Evolutionary conservation across 2,113 vertebrate species (phyloP), one percentile per base, ranked within the genome.

Genomic region (Triplophysa dalaica): DNA sequence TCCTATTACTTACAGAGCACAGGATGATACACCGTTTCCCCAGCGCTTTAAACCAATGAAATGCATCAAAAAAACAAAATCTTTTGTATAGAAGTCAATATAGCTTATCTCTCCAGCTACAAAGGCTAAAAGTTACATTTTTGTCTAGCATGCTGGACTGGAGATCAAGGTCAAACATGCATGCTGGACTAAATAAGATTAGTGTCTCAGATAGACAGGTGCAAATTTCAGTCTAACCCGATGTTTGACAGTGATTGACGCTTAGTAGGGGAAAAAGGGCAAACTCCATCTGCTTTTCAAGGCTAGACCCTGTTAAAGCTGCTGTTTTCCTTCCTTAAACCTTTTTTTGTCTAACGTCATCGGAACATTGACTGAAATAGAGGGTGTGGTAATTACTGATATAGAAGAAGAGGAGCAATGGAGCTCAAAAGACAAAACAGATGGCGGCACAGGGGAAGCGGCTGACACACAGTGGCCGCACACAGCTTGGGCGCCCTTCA

Each of bases 401-500:
- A 58, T 52, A 56, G 75, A 50, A 84, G 58, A 54, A 54, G 63
- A 11, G 79, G 43, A 61, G 76, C 48, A 81, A 87, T 89, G 79
- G 83, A 83, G 79, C 81, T 81, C 56, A 52, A 81, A 76, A 54
- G 73, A 73, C 79, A 77, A 72, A 24, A 83, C 84, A 88, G 84
- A 85, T 86, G 87, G 87, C 60, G 68, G 82, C 89, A 75, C 86
- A 86, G 82, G 86, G 87, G 87, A 86, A 85, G 88, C 85, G 80
- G 58, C 80, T 84, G 82, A 84, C 76, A 75, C 72, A 84, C 85
- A 84, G 82, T 63, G 50, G 81, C 85, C 79, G 26, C 81, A 75
- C 83, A 63, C 79, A 85, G 87, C 84, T 85, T 61, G 67, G 79
- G 83, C 70, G 77, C 76, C 85, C 87, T 86, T 88, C 85, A 80